Conservation (phyloP, 2,113 vertebrate genomes). For the Malurus elegans region DNA sequence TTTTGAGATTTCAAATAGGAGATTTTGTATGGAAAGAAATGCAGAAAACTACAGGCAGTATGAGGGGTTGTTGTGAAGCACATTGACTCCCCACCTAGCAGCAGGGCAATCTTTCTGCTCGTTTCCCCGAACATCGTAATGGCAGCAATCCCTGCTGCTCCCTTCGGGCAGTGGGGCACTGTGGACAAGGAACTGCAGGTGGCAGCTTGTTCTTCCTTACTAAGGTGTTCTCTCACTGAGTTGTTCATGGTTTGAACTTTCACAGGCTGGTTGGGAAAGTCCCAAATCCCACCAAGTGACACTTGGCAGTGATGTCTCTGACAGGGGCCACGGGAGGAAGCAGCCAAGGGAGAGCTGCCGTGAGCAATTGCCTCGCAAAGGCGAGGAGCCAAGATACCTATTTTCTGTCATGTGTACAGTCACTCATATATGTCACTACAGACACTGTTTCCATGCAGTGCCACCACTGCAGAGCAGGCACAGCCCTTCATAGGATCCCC, state of each 20-base stretch:
- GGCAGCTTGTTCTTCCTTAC: background rate
- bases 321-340: no score
- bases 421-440: background rate
- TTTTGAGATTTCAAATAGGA: background rate
- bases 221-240: background rate
- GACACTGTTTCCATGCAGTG: background rate
- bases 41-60: background rate
- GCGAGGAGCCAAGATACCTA: fast-evolving
- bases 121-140: background rate
- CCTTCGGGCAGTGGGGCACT: fast-evolving
- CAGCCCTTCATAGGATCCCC: fast-evolving
- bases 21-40: background rate
- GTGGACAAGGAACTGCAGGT: background rate
- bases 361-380: background rate
- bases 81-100: fast-evolving
- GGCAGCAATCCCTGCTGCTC: background rate
- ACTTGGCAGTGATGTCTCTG: background rate
- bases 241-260: background rate
- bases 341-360: background rate
- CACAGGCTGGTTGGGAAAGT: background rate
- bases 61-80: background rate
- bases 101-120: background rate
- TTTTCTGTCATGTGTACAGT: fast-evolving
- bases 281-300: background rate
- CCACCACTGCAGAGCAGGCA: background rate